Evolutionary conservation across 2,888 invertebrate species (phyloP), one percentile per base, ranked within the genome.

Genomic region (Pocota personata): DNA sequence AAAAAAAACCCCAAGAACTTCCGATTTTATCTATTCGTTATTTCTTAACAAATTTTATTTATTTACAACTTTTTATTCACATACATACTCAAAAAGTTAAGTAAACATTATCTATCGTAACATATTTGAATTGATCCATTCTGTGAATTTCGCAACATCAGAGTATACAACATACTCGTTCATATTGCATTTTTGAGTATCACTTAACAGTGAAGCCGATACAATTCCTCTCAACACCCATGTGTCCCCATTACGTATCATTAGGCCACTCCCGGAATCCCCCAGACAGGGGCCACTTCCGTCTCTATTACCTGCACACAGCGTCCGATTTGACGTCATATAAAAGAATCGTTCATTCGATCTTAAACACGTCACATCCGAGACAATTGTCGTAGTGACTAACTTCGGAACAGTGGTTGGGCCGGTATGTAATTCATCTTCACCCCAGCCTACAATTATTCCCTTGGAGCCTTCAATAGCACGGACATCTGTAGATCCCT

Each of bases 251-350:
- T 89, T 89, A 75, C 90, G 89, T 57, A 95, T 89, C 87, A 94
- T 92, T 7, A 95, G 92, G 0, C 93, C 93, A n/a, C 90, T 90
- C 8, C 97, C 97, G n/a, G 95, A 97, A 89, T 95, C 96, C 0
- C 92, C 92, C 60, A 88, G 89, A 62, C 92, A 92, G 3, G 92
- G 92, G 0, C 91, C 92, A 4, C 88, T 89, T 2, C 89, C 94
- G 66, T 90, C 89, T 3, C 88, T 87, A 67, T 90, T 90, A 7
- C 90, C 90, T 0, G 91, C 92, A 87, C 92, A 92, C 21, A 92
- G 87, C 0, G 91, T 92, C 12, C 91, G 89, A 73, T 89, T 35
- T 52, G 90, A 67, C n/a, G 88, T 87, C 27, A 88, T 19, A 55
- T 80, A 4, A 80, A 83, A 58, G 8, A 87, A 93, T 19, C 90